phyloP scores from a whole-genome alignment of 2,113 vertebrate species.

The Caranx melampygus region DNA sequence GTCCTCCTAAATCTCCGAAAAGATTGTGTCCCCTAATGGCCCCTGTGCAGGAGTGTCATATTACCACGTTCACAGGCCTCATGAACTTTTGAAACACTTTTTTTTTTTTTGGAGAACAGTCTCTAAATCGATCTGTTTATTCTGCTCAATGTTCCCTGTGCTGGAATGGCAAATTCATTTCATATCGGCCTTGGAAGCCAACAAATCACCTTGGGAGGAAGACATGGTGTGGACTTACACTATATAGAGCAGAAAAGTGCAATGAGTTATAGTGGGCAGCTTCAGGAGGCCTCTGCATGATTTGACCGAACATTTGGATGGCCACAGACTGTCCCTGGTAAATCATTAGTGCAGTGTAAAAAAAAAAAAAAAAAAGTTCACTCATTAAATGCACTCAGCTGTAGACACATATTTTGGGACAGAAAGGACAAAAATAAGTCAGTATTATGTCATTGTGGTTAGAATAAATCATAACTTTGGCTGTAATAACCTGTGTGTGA shows the following conservation, averaged over 20 bases:
- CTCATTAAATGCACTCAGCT: constrained; percentile 32
- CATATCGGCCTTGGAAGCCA: not conserved
- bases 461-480: constrained; percentile 6
- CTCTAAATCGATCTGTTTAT: constrained; percentile 42
- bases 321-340: not conserved
- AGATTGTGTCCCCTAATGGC: constrained; percentile 6
- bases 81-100: constrained; percentile 33
- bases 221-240: not conserved
- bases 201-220: constrained; percentile 8
- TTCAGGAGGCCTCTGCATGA: not conserved
- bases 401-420: not conserved
- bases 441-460: not conserved
- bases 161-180: constrained; percentile 21
- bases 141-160: constrained; percentile 14
- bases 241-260: not conserved
- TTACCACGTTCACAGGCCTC: constrained; percentile 22
- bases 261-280: constrained; percentile 11
- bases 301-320: not conserved
- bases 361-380: not conserved
- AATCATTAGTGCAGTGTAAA: not conserved
- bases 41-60: constrained; percentile 21
- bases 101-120: constrained; percentile 7
- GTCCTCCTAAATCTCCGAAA: constrained; percentile 45
- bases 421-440: not conserved
- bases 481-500: not conserved